These are phyloP conservation scores for Drosophila crucigera DNA, from an alignment of 2,888 invertebrate species.

Conservation along the genomic window DNA sequence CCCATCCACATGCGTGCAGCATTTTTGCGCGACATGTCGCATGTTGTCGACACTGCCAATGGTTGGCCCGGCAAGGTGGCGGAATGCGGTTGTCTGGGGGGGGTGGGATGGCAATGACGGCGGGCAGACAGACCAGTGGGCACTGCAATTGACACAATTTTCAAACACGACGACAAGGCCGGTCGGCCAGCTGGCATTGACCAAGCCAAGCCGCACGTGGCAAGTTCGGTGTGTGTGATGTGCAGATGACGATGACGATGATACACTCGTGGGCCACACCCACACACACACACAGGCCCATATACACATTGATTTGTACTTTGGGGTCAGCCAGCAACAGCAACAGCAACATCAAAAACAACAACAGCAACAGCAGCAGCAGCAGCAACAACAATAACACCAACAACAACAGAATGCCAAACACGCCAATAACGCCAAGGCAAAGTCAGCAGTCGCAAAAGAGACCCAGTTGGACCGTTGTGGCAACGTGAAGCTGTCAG, in stretches of 20 bases:
- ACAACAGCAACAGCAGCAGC: constrained; percentile 11
- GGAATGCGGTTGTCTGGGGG: not conserved
- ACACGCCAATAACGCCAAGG: constrained; percentile 64
- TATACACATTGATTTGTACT: constrained; percentile 71
- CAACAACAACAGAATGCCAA: constrained; percentile 57
- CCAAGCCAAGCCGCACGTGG: constrained; percentile 69
- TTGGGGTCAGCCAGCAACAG: constrained; percentile 72
- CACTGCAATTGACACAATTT: constrained; percentile 80
- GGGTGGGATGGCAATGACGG: not conserved
- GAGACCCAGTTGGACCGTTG: constrained; percentile 26
- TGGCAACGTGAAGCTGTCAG: not conserved
- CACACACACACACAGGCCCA: constrained; percentile 35
- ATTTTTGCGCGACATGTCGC: constrained; percentile 69
- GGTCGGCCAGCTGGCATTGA: constrained; percentile 73
- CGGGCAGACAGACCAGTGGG: constrained; percentile 37
- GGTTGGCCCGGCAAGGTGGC: constrained; percentile 16
- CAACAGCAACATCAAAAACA: constrained; percentile 17
- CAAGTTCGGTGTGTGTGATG: constrained; percentile 42
- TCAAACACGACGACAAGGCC: constrained; percentile 75
- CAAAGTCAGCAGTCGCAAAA: constrained; percentile 30
- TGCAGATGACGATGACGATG: constrained; percentile 37
- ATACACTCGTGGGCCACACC: constrained; percentile 40
- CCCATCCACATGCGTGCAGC: constrained; percentile 49
- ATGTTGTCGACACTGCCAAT: constrained; percentile 74
- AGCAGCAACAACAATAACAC: not conserved